Base-by-base conservation (phyloP, 2,888 invertebrate species). In the Plagodis pulveraria region DNA sequence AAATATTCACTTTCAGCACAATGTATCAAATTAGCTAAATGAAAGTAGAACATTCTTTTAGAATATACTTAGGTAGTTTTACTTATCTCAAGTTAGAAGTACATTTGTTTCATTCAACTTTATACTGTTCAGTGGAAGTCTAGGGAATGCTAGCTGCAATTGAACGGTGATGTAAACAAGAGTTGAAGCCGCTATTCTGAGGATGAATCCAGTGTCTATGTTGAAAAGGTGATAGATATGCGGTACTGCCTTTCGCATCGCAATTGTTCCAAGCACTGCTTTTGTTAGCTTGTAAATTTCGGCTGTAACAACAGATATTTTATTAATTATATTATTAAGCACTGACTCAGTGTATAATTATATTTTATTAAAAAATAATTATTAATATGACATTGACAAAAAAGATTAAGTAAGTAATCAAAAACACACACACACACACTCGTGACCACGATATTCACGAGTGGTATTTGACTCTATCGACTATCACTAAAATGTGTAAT, bases 121-220 rank as follows among this genome's bases (percentile, higher is more conserved):
- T 5, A 42, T 12, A 41, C 36, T 58, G 8, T 22, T 53, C 11
- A 69, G 63, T 47, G 69, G 65, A 38, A 67, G 56, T 33, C 72
- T 71, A 0, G 79, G 75, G 50, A 83, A 78, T 0, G 81, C 78
- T 8, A 87, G 53, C 54, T 86, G 86, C 10, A 88, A 61, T 56
- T 86, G 86, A 8, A 85, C 81, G 5, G 83, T 87, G 5, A 87
- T 77, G 57, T 85, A 88, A 5, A 87, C 80, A 35, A 86, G 78
- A 1, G 83, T 81, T 0, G 86, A 82, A 0, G 82, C 80, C 0
- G 74, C 78, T 6, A 83, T 62, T 6, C 73, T 72, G 10, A 86
- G 60, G 5, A 80, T 54, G 12, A 80, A 62, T 0, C 77, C 73
- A 0, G 81, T 72, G 60, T 84, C 78, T 36, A 76, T 71, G 36